A percentile compares a stretch with the other conserved stretches of the same genome.
Evolutionary conservation across 2,888 invertebrate genomes (phyloP).

Genomic region (Eretmocerus hayati): DNA sequence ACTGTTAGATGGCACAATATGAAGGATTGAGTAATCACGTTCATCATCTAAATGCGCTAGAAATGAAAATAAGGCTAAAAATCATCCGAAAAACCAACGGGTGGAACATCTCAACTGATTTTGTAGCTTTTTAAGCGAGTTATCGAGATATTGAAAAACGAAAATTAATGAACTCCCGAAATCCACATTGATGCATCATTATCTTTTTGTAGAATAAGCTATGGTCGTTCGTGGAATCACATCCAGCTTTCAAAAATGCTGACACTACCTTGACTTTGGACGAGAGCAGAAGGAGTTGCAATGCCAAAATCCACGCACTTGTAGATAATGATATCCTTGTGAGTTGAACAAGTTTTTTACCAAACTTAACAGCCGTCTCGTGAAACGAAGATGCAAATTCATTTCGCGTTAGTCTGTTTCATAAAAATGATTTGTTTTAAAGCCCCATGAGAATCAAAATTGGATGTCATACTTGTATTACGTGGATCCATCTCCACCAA

Average conservation of each 20-base stretch:
- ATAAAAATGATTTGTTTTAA: neutral
- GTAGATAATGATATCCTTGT: slow-evolving; percentile 26
- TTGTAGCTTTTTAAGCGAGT: no score
- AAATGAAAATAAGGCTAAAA: no score
- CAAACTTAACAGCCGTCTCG: neutral
- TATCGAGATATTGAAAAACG: no score
- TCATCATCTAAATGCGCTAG: no score
- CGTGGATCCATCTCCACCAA: slow-evolving; percentile 40
- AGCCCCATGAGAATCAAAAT: neutral
- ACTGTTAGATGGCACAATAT: no score
- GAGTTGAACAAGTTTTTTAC: slow-evolving; percentile 4
- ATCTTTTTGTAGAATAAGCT: slow-evolving; percentile 60
- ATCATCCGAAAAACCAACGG: no score
- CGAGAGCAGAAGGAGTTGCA: slow-evolving; percentile 58
- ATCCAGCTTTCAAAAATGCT: slow-evolving; percentile 67
- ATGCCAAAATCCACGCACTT: slow-evolving; percentile 26
- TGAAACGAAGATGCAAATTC: no score
- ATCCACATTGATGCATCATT: slow-evolving; percentile 16
- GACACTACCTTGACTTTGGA: slow-evolving; percentile 57
- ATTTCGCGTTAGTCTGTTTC: no score
- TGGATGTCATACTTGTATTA: slow-evolving; percentile 33
- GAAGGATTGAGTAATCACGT: no score
- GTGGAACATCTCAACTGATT: no score
- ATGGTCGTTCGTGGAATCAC: slow-evolving; percentile 68
- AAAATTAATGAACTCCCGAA: no score